These are phyloP conservation scores for Doryteuthis pealeii DNA, from an alignment of 1,140 invertebrate species.

Conservation along the genomic window DNA sequence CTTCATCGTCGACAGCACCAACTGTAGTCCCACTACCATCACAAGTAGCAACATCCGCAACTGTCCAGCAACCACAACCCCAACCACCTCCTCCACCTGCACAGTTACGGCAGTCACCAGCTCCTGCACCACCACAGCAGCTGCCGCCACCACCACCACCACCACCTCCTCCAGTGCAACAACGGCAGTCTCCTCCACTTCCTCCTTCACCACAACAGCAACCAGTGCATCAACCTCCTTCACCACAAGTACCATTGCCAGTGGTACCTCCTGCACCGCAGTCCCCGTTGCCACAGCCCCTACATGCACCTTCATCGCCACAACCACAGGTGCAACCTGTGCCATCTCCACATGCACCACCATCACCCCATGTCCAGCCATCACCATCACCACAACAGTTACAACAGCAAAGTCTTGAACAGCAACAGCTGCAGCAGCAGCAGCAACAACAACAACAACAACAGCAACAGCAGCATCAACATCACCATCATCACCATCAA, in stretches of 20 bases:
- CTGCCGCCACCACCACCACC: not conserved
- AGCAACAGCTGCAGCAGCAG: not conserved
- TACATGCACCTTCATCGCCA: not conserved
- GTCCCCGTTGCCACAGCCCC: not conserved
- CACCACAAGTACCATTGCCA: not conserved
- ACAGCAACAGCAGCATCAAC: not conserved
- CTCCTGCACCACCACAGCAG: not conserved
- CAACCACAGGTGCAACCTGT: not conserved
- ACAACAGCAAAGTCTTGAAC: not conserved
- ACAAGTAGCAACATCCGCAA: too few species aligned
- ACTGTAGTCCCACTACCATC: not conserved
- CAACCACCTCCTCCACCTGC: not conserved
- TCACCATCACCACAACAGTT: not conserved
- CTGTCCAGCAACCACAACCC: too few species aligned
- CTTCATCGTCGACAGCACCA: not conserved
- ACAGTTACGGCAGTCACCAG: not conserved
- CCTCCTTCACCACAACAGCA: not conserved
- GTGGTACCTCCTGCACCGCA: not conserved
- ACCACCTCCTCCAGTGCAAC: not conserved
- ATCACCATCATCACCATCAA: not conserved
- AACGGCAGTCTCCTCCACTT: not conserved
- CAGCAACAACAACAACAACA: not conserved
- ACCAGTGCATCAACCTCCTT: not conserved
- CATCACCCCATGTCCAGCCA: not conserved
- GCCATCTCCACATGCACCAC: not conserved